Conservation (phyloP, 2,113 vertebrate species). For the Erinaceus europaeus region DNA sequence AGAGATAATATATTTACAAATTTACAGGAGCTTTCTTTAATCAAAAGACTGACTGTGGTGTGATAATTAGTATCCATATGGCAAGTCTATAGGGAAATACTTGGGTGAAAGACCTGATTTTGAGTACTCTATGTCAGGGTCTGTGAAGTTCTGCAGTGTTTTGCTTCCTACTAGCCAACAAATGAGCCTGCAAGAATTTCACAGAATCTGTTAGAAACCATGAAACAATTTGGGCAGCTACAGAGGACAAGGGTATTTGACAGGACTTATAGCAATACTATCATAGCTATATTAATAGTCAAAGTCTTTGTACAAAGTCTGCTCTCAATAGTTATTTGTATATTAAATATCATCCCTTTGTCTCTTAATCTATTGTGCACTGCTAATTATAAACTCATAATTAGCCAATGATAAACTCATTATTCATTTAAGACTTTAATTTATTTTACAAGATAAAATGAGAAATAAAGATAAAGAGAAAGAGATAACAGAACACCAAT, state of each 20-base stretch:
- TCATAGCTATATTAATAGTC: background rate
- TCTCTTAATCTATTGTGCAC: no score
- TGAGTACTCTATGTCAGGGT: background rate
- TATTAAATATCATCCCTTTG: no score
- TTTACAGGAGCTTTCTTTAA: background rate
- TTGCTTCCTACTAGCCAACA: background rate
- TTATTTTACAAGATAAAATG: no score
- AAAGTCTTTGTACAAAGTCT: no score
- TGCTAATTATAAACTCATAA: no score
- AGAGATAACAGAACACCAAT: no score
- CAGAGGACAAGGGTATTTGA: background rate
- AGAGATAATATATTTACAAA: constrained; percentile 28
- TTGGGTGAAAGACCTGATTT: background rate
- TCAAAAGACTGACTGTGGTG: background rate
- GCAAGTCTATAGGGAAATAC: background rate
- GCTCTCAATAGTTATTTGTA: no score
- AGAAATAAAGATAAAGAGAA: no score
- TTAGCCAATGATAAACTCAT: no score
- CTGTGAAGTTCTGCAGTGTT: background rate
- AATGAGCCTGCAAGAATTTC: background rate
- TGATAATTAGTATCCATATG: background rate
- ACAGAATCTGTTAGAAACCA: background rate
- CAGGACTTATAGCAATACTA: background rate
- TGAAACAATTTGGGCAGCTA: background rate
- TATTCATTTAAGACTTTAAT: no score